Evolutionary conservation across 2,797 vertebrate genomes (phyloP), one percentile per base, ranked within the genome.

Genomic region (Gymnoscopelus braueri): DNA sequence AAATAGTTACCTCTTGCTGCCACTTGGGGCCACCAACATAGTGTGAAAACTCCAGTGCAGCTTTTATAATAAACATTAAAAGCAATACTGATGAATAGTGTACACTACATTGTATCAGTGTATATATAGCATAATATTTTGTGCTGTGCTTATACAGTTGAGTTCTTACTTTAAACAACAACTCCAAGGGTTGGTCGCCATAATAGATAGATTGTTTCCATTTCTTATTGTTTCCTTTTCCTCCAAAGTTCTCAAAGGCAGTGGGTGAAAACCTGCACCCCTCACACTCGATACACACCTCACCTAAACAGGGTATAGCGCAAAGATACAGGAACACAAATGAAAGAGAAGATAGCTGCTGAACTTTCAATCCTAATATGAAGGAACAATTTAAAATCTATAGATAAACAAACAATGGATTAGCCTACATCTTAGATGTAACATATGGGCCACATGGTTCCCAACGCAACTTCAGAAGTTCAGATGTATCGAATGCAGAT

Each of bases 141-240:
- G 39, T 10, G 39, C 39, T 44, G 8, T 44, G 39, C 39, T 8
- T 9, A 44, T 6, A 39, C 39, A 39, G 39, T 24, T 56, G 6
- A 52, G 14, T 5, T 3, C 69, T 71, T 74, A 91, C 91, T 14
- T 79, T 26, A 65, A 90, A 65, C 52, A 58, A 83, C 48, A 12
- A 59, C 55, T 76, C n/a, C 29, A 88, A 63, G 13, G 77, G 71
- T 55, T 76, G 39, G 1, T 58, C 0, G 0, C 67, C 0, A 26
- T 55, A 35, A 7, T 0, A 0, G 60, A 92, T 87, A 1, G 8
- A 82, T 0, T 0, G 0, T 77, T 81, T 92, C 90, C 90, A 91
- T 60, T 87, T 92, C 73, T 77, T 90, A 23, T 2, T 0, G 0
- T 0, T 0, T 0, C 51, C 23, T 69, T 35, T 88, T 0, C 49